phyloP scores from a whole-genome alignment of 2,888 invertebrate genomes.

The Agrilus cyanescens region DNA sequence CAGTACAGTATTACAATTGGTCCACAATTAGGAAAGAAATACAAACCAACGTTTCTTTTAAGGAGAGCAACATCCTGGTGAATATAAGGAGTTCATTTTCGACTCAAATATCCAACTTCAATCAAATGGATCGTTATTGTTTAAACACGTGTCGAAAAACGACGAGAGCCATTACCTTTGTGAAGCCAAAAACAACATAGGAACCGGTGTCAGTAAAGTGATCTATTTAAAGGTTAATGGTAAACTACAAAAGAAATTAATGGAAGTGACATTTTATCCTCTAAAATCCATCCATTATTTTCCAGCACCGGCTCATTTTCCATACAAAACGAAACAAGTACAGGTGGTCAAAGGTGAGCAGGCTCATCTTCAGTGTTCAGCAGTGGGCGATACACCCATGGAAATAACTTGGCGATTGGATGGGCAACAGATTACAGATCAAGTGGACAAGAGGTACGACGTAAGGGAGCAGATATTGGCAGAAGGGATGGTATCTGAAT shows the following conservation, averaged over 20 bases:
- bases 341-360: constrained; percentile 73
- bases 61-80: constrained; percentile 54
- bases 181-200: constrained; percentile 87
- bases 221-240: constrained; percentile 83
- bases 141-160: constrained; percentile 72
- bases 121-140: constrained; percentile 73
- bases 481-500: constrained; percentile 73
- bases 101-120: constrained; percentile 66
- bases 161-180: constrained; percentile 87
- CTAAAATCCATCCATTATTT: too few relatives aligned
- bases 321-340: constrained; percentile 70
- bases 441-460: constrained; percentile 62
- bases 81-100: constrained; percentile 73
- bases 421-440: constrained; percentile 62
- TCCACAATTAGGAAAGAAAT: neutral
- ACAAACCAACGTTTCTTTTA: constrained; percentile 12
- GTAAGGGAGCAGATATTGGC: constrained; percentile 65
- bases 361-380: constrained; percentile 75
- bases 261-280: too few relatives aligned
- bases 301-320: constrained; percentile 72
- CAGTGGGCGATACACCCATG: constrained; percentile 77
- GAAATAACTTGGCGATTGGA: constrained; percentile 75
- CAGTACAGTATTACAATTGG: too few relatives aligned
- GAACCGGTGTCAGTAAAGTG: constrained; percentile 83
- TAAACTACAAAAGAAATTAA: constrained; percentile 35